Base-by-base conservation (phyloP, 92 coral and sea anemone species). In the Nematostella vectensis region DNA sequence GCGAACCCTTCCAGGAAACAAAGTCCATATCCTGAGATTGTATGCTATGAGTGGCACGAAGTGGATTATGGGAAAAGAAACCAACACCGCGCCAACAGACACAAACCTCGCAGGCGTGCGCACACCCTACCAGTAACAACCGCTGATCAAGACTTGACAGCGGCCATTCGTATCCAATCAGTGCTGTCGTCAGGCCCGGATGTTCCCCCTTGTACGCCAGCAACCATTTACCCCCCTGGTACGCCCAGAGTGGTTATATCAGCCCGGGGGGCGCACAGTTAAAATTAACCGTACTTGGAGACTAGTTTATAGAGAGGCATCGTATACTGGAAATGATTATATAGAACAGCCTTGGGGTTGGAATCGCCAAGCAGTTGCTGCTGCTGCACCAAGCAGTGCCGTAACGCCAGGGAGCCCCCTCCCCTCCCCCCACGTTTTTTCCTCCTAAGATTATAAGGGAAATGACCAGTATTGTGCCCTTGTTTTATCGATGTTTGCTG, bases 161-260 rank as follows among this genome's bases (percentile, higher is more conserved):
- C 4, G 4, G 51, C 18, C 9, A 11, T 9, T 4, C 9, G 23
- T 9, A 45, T 8, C 11, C 17, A 4, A 9, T 4, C 17, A 10
- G 51, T 17, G 17, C 51, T 9, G 23, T 45, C 51, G 4, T 4
- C 12, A 10, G 4, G 9, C 9, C 51, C 51, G 9, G 23, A 22
- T 45, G 51, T 11, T 4, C 51, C 51, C 51, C 51, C 51, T 45
- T 45, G 51, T 19, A 45, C 51, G 4, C 51, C 51, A 45, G 21
- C 21, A 6, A 33, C 40, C 15, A 15, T 15, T 33, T 15, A 33
- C n/a, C n/a, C 42, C 8, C 42, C 15, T 36, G 42, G 8, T 15
- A 36, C 42, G 42, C 42, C 8, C 42, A 36, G 15, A 36, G 42
- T n/a, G 42, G 8, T 36, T 36, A 36, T 15, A 36, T 36, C 8